These are phyloP conservation scores for Salvelinus fontinalis DNA, from an alignment of 2,113 vertebrate species.

Conservation along the genomic window DNA sequence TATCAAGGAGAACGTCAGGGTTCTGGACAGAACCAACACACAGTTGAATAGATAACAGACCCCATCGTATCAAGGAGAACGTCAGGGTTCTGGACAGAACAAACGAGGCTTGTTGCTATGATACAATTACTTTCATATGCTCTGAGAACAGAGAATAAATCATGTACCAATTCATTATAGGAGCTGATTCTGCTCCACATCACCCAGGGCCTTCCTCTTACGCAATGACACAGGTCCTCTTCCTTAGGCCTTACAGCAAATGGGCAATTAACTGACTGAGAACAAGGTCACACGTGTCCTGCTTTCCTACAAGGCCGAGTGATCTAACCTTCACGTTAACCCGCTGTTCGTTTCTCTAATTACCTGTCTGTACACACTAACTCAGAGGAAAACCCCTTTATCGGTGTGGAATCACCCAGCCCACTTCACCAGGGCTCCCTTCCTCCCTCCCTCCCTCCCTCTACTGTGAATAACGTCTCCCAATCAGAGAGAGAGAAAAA, in stretches of 20 bases:
- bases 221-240: background rate
- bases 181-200: background rate
- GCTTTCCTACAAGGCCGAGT: too few species aligned
- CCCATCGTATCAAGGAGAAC: background rate
- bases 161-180: background rate
- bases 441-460: too few species aligned
- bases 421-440: too few species aligned
- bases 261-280: background rate
- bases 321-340: background rate
- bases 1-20: background rate
- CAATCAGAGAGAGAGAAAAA: too few species aligned
- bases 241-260: background rate
- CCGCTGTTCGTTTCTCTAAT: too few species aligned
- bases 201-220: slow-evolving; percentile 12
- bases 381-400: background rate
- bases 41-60: background rate
- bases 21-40: too few species aligned
- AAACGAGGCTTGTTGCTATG: slow-evolving; percentile 28
- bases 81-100: background rate
- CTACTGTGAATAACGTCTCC: too few species aligned
- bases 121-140: slow-evolving; percentile 19
- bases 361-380: background rate
- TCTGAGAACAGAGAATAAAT: background rate
- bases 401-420: too few species aligned
- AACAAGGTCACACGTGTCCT: background rate